Percentiles rank a stretch among this genome's conserved stretches.
Evolutionary conservation across 2,888 invertebrate species (phyloP).

Genomic region (Tenthredo distinguenda): DNA sequence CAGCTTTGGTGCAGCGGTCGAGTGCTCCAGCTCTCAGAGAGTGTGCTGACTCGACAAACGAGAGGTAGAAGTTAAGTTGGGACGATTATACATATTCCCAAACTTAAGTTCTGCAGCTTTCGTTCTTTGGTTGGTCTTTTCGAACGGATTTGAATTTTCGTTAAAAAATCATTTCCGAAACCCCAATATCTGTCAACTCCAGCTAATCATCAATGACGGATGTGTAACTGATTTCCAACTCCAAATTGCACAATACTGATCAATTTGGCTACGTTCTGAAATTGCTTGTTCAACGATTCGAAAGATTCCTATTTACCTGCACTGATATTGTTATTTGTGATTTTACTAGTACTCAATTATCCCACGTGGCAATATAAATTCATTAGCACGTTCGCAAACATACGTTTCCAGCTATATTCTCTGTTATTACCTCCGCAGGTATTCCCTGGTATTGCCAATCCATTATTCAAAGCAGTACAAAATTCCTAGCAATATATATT

Average conservation of each 20-base stretch:
- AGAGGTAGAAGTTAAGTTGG: constrained; percentile 39
- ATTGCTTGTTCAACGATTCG: constrained; percentile 8
- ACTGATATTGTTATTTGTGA: constrained; percentile 11
- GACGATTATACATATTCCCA: constrained; percentile 46
- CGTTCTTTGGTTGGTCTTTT: not conserved
- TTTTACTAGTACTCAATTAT: constrained; percentile 17
- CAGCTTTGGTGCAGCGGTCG: constrained; percentile 48
- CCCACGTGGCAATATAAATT: constrained; percentile 19
- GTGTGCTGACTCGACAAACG: constrained; percentile 47
- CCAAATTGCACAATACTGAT: not conserved
- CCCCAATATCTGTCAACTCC: not conserved
- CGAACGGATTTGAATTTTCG: not conserved
- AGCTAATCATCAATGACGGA: not conserved
- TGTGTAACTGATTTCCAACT: not conserved
- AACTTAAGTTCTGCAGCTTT: constrained; percentile 30
- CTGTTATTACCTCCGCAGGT: not conserved
- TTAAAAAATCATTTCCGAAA: not conserved
- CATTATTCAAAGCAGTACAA: not conserved
- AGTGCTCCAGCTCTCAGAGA: constrained; percentile 6
- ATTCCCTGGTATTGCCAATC: not conserved
- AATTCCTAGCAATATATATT: not conserved
- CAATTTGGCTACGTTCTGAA: not conserved
- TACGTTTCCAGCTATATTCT: not conserved
- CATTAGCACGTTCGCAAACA: constrained; percentile 1
- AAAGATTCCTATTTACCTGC: not conserved